Evolutionary conservation across 2,797 vertebrate species (phyloP).

Genomic region (Acrocephalus scirpaceus): DNA sequence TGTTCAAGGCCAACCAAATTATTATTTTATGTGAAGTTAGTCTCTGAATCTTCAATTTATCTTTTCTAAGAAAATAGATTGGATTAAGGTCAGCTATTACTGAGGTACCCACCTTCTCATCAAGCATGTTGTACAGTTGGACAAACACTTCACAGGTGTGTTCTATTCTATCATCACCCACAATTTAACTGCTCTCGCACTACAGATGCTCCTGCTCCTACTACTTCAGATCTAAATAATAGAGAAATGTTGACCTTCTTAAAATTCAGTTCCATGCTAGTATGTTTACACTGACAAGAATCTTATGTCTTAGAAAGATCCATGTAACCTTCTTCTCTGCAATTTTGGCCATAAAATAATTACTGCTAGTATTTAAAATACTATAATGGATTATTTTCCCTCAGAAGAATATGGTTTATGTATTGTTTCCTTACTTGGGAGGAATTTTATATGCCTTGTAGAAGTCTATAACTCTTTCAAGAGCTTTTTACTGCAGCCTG

Average conservation of each 20-base stretch:
- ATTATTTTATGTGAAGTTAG: neutral
- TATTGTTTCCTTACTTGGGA: neutral
- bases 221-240: neutral
- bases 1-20: neutral
- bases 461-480: neutral
- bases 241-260: neutral
- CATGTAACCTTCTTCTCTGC: neutral
- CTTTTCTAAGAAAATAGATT: neutral
- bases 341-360: neutral
- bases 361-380: neutral
- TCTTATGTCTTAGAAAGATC: neutral
- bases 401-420: neutral
- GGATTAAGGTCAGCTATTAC: neutral
- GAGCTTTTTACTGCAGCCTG: neutral
- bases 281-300: neutral
- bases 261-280: neutral
- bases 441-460: slow-evolving; percentile 4
- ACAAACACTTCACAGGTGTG: neutral
- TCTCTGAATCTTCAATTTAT: neutral
- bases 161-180: neutral
- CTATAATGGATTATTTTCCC: neutral
- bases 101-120: neutral
- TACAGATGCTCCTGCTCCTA: neutral
- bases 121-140: neutral
- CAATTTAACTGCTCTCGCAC: neutral